Conservation (phyloP, 35 echinoderm and acorn worm species). For the Apostichopus japonicus region DNA sequence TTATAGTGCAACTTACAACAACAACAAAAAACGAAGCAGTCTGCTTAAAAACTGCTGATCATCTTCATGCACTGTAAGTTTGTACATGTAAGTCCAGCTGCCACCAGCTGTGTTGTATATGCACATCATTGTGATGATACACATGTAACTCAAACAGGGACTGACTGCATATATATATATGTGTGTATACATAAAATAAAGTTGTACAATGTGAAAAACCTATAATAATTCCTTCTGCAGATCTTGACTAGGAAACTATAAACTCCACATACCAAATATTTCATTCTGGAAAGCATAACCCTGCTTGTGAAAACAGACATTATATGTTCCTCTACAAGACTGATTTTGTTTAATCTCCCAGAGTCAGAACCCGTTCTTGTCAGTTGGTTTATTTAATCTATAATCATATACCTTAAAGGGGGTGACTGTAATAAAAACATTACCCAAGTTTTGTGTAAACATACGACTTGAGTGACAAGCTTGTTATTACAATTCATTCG, state of each 20-base stretch:
- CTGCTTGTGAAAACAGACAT: slow-evolving; percentile 2
- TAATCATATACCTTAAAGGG: not conserved
- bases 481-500: not conserved
- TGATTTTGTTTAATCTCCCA: slow-evolving; percentile 3
- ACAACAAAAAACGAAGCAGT: too few species aligned
- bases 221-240: too few species aligned
- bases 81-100: too few species aligned
- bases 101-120: too few species aligned
- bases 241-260: not conserved
- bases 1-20: too few species aligned
- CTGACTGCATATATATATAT: too few species aligned
- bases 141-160: too few species aligned
- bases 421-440: slow-evolving; percentile 19
- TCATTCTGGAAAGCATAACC: not conserved
- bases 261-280: not conserved
- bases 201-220: too few species aligned
- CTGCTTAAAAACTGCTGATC: too few species aligned
- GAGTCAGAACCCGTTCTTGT: not conserved
- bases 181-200: too few species aligned
- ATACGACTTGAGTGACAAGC: not conserved
- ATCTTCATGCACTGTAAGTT: too few species aligned
- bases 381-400: slow-evolving; percentile 18
- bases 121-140: too few species aligned
- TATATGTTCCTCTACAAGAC: not conserved
- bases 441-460: slow-evolving; percentile 4